Conservation (phyloP, 2,113 vertebrate species). For the Pseudonaja textilis region DNA sequence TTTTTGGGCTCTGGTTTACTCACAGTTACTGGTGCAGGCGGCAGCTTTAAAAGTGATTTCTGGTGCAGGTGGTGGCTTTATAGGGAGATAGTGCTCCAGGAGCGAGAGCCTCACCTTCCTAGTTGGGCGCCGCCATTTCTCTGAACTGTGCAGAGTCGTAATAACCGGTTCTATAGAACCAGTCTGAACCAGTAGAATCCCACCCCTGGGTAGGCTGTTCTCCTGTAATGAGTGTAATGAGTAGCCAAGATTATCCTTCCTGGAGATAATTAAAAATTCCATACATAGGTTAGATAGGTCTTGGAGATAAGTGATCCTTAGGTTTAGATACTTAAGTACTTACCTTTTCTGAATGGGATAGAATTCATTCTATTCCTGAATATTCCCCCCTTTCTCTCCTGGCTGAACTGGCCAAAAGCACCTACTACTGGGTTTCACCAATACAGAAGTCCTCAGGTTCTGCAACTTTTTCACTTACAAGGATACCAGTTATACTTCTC, state of each 20-base stretch:
- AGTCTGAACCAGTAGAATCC: too few species aligned
- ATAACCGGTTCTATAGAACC: too few species aligned
- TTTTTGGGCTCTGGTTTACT: too few species aligned
- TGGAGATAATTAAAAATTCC: not conserved
- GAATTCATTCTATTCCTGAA: not conserved
- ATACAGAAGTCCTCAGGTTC: not conserved
- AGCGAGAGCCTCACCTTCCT: too few species aligned
- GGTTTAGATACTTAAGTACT: not conserved
- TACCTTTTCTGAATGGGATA: not conserved
- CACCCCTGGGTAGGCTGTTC: not conserved
- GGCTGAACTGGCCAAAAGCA: not conserved
- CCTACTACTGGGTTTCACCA: not conserved
- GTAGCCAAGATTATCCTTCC: not conserved
- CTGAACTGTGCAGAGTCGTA: too few species aligned
- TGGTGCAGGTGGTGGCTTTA: too few species aligned
- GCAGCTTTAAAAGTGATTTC: too few species aligned
- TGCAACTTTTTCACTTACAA: not conserved
- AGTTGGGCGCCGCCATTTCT: too few species aligned
- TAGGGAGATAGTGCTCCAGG: too few species aligned
- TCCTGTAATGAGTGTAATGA: not conserved
- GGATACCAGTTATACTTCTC: not conserved
- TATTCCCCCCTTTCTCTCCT: not conserved
- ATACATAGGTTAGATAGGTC: not conserved
- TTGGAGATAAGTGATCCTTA: not conserved
- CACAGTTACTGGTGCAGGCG: too few species aligned